Evolutionary conservation across 2,797 vertebrate species (phyloP).

Genomic region (Onychomys arenicola): DNA sequence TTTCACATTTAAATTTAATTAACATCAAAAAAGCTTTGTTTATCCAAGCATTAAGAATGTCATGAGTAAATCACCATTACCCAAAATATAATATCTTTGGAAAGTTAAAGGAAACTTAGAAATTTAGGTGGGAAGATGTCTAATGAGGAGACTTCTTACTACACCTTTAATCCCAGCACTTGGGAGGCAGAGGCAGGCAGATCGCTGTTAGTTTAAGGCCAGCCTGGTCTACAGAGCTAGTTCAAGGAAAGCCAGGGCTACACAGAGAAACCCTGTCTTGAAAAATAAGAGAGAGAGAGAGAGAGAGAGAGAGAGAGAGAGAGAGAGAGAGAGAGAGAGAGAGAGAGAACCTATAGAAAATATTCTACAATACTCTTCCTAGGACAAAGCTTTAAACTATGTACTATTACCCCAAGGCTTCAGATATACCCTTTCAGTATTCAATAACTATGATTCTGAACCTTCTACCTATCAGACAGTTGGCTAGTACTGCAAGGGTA

Average conservation of each 20-base stretch:
- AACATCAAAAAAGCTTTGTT: conserved; percentile 33
- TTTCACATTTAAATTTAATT: conserved; percentile 63
- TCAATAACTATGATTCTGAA: conserved; percentile 4
- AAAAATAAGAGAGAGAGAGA: not conserved
- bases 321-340: too few species aligned
- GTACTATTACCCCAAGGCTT: not conserved
- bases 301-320: not conserved
- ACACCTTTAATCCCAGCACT: not conserved
- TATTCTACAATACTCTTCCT: not conserved
- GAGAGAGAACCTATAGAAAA: not conserved
- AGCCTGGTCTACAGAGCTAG: not conserved
- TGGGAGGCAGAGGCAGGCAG: not conserved
- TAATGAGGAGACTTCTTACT: not conserved
- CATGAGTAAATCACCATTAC: conserved; percentile 8
- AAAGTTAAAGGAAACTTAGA: conserved; percentile 54
- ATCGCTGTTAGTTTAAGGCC: not conserved
- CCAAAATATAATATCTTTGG: conserved; percentile 40
- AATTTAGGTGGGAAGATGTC: conserved; percentile 17
- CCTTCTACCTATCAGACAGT: not conserved
- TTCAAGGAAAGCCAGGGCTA: not conserved
- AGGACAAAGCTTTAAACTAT: conserved; percentile 43
- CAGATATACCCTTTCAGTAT: conserved; percentile 29
- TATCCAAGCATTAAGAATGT: conserved; percentile 52
- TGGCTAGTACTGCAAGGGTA: not conserved
- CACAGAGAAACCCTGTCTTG: not conserved